Conservation (phyloP, 2,888 invertebrate species). For the Cryptocephalus primarius region DNA sequence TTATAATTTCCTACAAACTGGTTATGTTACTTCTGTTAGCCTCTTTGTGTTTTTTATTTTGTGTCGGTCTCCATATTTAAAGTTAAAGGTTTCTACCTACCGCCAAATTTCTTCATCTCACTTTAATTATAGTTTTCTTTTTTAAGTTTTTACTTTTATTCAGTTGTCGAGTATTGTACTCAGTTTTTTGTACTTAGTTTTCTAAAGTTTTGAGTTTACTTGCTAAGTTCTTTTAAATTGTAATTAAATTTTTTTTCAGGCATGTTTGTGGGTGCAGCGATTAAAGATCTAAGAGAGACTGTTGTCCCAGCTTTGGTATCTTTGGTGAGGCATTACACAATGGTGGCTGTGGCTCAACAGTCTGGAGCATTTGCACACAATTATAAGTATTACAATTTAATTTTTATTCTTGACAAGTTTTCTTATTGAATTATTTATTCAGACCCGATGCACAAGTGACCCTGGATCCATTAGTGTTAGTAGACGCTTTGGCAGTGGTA, state of each 20-base stretch:
- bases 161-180: too few relatives aligned
- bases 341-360: slow-evolving; percentile 92
- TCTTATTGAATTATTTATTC: slow-evolving; percentile 1
- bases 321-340: slow-evolving; percentile 84
- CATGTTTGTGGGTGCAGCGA: slow-evolving; percentile 90
- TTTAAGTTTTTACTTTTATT: too few relatives aligned
- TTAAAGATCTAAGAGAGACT: slow-evolving; percentile 78
- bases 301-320: slow-evolving; percentile 83
- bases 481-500: slow-evolving; percentile 87
- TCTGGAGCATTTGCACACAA: slow-evolving; percentile 67
- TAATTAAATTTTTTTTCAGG: slow-evolving; percentile 37
- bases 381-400: slow-evolving; percentile 28
- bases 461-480: slow-evolving; percentile 75
- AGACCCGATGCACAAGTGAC: slow-evolving; percentile 52
- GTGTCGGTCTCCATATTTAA: too few relatives aligned
- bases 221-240: not conserved
- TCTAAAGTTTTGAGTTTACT: too few relatives aligned
- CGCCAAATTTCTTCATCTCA: too few relatives aligned
- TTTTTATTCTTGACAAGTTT: not conserved
- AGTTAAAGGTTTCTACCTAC: too few relatives aligned
- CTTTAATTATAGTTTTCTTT: too few relatives aligned
- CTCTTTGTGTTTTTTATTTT: too few relatives aligned
- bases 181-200: too few relatives aligned
- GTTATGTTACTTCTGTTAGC: too few relatives aligned
- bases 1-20: too few relatives aligned